Evolutionary conservation across 2,888 invertebrate species (phyloP).

Genomic region (Erynnis tages): DNA sequence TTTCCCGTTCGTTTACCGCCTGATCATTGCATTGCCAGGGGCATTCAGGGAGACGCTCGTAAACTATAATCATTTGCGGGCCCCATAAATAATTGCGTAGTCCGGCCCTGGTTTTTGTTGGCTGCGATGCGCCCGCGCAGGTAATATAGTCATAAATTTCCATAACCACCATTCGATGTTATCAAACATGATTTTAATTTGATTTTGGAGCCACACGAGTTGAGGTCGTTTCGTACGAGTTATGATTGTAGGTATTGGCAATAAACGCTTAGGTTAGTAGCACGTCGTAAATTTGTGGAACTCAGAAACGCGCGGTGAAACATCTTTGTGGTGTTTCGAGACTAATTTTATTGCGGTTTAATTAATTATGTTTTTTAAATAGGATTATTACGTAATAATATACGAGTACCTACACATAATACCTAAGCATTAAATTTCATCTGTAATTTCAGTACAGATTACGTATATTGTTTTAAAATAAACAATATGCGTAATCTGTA

Average conservation of each 20-base stretch:
- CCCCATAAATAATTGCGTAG: constrained; percentile 77
- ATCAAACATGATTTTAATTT: constrained; percentile 82
- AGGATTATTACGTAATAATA: background rate
- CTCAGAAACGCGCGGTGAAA: constrained; percentile 32
- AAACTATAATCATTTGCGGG: constrained; percentile 79
- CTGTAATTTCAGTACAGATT: no score
- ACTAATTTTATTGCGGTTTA: constrained; percentile 32
- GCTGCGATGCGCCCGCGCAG: constrained; percentile 74
- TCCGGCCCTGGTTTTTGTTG: constrained; percentile 73
- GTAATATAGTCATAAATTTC: constrained; percentile 82
- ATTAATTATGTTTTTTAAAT: background rate
- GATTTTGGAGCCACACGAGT: constrained; percentile 80
- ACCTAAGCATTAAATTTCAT: background rate
- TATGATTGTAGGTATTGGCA: constrained; percentile 56
- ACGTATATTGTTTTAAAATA: background rate
- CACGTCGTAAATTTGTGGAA: constrained; percentile 41
- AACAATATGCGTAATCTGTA: background rate
- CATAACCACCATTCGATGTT: constrained; percentile 82
- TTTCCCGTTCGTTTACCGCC: constrained; percentile 12
- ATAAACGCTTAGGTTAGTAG: constrained; percentile 41
- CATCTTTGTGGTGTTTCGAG: constrained; percentile 33
- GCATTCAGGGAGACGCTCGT: constrained; percentile 70
- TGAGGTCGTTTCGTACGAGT: constrained; percentile 68
- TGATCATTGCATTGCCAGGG: constrained; percentile 44
- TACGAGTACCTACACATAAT: background rate